These are phyloP conservation scores for Euwallacea similis DNA, from an alignment of 1,140 invertebrate genomes.

Conservation along the genomic window DNA sequence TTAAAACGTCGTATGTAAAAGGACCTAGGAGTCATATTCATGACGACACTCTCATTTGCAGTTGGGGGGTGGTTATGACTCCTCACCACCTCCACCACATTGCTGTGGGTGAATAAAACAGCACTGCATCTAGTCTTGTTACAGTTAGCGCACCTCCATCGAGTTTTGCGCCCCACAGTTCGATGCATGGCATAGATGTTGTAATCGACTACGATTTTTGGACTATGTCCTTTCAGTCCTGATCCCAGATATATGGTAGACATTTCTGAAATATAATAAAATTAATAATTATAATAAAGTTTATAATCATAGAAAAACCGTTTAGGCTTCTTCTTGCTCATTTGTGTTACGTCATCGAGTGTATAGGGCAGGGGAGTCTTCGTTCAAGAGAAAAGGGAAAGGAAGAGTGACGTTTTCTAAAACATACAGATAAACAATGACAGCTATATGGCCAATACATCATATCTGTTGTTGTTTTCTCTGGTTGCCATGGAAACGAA, in stretches of 20 bases:
- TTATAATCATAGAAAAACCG: too few species aligned
- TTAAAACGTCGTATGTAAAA: slow-evolving; percentile 9
- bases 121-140: slow-evolving; percentile 39
- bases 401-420: too few species aligned
- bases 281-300: not conserved
- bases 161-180: slow-evolving; percentile 24
- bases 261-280: slow-evolving; percentile 18
- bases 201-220: slow-evolving; percentile 38
- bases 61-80: slow-evolving; percentile 31
- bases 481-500: too few species aligned
- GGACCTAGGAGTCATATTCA: slow-evolving; percentile 11
- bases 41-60: not conserved
- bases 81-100: slow-evolving; percentile 25
- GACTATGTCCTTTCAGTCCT: slow-evolving; percentile 33
- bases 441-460: too few species aligned
- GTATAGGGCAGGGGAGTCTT: too few species aligned
- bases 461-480: too few species aligned
- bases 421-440: too few species aligned
- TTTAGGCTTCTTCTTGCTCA: too few species aligned
- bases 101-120: slow-evolving; percentile 28
- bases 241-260: slow-evolving; percentile 29
- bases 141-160: slow-evolving; percentile 39
- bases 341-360: too few species aligned
- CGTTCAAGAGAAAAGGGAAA: too few species aligned
- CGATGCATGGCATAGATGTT: slow-evolving; percentile 34